phyloP scores from a whole-genome alignment of 2,113 vertebrate genomes.

The Rhea americana region DNA sequence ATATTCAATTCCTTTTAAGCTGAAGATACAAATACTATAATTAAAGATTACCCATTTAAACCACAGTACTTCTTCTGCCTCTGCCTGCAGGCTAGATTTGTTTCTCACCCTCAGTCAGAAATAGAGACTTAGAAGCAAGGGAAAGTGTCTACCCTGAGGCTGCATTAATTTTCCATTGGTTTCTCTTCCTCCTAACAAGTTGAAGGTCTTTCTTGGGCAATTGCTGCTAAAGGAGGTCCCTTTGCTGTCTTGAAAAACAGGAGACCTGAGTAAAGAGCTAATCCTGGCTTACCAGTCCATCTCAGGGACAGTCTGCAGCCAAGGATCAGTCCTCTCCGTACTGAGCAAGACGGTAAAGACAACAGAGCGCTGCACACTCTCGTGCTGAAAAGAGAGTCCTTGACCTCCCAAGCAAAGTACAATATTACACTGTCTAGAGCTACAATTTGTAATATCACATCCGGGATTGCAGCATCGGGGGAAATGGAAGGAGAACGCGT shows the following conservation, averaged over 20 bases:
- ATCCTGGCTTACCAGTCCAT: rapidly evolving
- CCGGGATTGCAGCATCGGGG: neutral
- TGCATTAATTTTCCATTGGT: neutral
- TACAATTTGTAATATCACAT: neutral
- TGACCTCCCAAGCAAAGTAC: neutral
- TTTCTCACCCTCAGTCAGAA: neutral
- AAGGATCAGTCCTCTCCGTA: neutral
- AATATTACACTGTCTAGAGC: neutral
- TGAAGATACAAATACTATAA: neutral
- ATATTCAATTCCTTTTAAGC: neutral
- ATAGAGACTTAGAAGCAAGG: neutral
- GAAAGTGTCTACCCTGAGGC: neutral
- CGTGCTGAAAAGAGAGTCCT: neutral
- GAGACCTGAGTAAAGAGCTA: neutral
- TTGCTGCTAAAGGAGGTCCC: neutral
- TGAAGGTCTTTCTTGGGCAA: neutral
- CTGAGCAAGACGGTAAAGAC: neutral
- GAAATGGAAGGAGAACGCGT: neutral
- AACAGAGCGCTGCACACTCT: neutral
- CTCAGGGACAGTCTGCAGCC: neutral
- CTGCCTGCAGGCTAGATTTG: neutral
- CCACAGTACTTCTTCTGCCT: neutral
- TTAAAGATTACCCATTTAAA: neutral
- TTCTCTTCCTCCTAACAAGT: neutral
- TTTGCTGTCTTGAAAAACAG: neutral